Evolutionary conservation across 1,140 invertebrate species (phyloP).

Genomic region (Drosophila obscura): DNA sequence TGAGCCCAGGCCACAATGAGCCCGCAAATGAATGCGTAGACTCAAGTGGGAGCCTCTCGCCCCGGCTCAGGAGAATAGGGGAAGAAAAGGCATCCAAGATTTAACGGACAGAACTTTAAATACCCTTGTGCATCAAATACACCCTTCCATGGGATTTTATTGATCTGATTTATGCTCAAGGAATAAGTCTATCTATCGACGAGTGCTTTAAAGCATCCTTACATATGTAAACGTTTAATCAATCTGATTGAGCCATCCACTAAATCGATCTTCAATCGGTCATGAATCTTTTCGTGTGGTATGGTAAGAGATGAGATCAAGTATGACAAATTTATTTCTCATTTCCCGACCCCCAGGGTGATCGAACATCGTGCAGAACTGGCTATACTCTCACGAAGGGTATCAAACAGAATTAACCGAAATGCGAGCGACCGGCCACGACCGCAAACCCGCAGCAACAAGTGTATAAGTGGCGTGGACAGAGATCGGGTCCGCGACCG

Average conservation of each 20-base stretch:
- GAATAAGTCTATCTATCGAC: too few relatives aligned
- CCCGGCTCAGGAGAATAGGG: slow-evolving; percentile 2
- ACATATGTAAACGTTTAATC: too few relatives aligned
- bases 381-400: slow-evolving; percentile 14
- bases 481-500: slow-evolving; percentile 10
- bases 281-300: too few relatives aligned
- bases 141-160: too few relatives aligned
- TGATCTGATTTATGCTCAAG: too few relatives aligned
- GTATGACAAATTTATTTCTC: neutral
- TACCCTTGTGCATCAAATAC: slow-evolving; percentile 10
- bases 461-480: slow-evolving; percentile 78
- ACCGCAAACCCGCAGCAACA: slow-evolving; percentile 82
- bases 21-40: slow-evolving; percentile 79
- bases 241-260: too few relatives aligned
- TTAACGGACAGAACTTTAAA: neutral
- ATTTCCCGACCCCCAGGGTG: too few relatives aligned
- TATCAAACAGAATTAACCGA: slow-evolving; percentile 68
- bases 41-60: slow-evolving; percentile 58
- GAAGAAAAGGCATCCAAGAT: slow-evolving; percentile 6
- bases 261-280: too few relatives aligned
- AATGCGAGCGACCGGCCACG: slow-evolving; percentile 61
- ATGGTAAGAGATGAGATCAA: too few relatives aligned
- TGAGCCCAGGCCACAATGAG: slow-evolving; percentile 68
- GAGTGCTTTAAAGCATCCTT: too few relatives aligned
- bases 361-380: neutral